Conservation (phyloP, 2,797 vertebrate genomes). For the Oreochromis grahami region DNA sequence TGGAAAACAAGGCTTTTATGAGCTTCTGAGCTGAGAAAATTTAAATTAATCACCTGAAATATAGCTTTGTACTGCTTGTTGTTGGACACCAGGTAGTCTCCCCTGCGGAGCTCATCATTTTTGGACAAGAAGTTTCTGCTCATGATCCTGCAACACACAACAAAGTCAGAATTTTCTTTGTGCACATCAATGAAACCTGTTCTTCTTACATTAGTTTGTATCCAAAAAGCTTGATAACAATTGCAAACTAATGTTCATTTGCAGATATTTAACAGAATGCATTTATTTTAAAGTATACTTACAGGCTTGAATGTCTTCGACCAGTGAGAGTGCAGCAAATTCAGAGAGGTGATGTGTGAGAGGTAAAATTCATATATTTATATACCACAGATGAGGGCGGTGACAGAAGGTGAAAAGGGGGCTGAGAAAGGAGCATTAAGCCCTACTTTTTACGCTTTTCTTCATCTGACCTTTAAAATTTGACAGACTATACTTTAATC, state of each 20-base stretch:
- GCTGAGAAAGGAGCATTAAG: background rate
- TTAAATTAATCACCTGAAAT: slow-evolving; percentile 26
- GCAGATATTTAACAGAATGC: background rate
- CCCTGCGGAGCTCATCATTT: slow-evolving; percentile 20
- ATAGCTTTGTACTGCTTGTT: slow-evolving; percentile 18
- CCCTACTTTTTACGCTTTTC: background rate
- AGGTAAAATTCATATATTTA: background rate
- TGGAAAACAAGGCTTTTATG: accelerated
- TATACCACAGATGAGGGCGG: background rate
- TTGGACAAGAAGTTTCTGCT: slow-evolving; percentile 40
- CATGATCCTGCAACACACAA: slow-evolving; percentile 24
- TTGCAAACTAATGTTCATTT: background rate
- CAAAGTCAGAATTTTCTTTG: background rate
- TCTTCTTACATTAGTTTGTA: accelerated
- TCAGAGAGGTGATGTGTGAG: background rate
- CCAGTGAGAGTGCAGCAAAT: background rate
- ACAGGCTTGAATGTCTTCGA: background rate
- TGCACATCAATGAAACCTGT: background rate
- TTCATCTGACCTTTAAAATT: background rate
- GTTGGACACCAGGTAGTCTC: slow-evolving; percentile 38
- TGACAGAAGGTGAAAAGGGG: background rate
- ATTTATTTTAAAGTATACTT: background rate
- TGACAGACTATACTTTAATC: background rate
- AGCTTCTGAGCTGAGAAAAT: accelerated
- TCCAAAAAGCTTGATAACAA: background rate